These are phyloP conservation scores for Sebastes cheni DNA, from an alignment of 2,797 vertebrate genomes.

Conservation along the genomic window DNA sequence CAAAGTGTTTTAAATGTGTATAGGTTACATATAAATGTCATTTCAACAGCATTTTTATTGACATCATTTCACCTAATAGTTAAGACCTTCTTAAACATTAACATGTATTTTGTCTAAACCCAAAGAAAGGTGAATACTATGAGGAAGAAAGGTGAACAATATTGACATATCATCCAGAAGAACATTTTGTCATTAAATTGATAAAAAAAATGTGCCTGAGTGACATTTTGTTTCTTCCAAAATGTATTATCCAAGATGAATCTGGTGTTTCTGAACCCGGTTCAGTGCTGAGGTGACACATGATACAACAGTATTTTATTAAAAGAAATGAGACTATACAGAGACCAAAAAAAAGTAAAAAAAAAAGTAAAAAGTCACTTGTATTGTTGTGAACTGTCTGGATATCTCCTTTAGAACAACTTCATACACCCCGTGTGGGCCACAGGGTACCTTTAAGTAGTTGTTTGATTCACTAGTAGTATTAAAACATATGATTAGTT, in stretches of 20 bases:
- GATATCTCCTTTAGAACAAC: too few species aligned
- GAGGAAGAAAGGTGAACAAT: neutral
- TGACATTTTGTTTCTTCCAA: neutral
- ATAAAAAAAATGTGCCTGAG: neutral
- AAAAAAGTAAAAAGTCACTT: too few species aligned
- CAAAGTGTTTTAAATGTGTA: too few species aligned
- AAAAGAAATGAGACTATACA: too few species aligned
- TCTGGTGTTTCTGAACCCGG: neutral
- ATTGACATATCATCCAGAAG: rapidly evolving
- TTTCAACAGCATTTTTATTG: neutral
- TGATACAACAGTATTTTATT: neutral
- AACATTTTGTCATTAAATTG: neutral
- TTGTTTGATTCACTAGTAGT: neutral
- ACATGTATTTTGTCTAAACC: neutral
- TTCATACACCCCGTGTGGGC: neutral
- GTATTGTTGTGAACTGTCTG: too few species aligned
- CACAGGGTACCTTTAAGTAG: neutral
- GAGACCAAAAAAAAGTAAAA: too few species aligned
- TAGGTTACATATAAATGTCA: neutral
- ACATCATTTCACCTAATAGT: neutral
- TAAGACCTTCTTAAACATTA: neutral
- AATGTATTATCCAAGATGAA: neutral
- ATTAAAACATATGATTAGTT: neutral
- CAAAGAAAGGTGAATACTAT: neutral
- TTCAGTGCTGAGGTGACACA: neutral